Evolutionary conservation across 2,113 vertebrate genomes (phyloP).

Genomic region (Speoplatyrhinus poulsoni): DNA sequence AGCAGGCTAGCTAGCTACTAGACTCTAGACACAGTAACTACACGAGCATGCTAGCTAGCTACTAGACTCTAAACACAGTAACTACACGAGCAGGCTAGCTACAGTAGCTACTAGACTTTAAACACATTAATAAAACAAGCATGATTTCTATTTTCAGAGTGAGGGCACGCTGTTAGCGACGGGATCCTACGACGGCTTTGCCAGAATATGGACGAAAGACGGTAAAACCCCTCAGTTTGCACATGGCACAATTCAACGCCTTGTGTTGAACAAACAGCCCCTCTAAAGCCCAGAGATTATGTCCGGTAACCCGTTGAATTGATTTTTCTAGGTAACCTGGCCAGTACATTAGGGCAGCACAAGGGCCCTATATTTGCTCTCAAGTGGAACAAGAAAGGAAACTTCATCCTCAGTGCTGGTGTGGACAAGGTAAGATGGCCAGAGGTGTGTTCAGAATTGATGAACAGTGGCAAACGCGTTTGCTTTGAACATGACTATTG

Average conservation of each 20-base stretch:
- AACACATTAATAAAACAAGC: not conserved
- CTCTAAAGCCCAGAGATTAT: not conserved
- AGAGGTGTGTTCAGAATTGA: too few relatives aligned
- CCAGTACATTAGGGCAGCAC: constrained; percentile 98
- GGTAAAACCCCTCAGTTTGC: constrained; percentile 73
- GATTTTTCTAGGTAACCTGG: constrained; percentile 89
- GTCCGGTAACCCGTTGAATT: constrained; percentile 20
- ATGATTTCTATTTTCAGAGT: constrained; percentile 79
- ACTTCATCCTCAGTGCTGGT: constrained; percentile 98
- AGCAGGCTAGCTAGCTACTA: too few relatives aligned
- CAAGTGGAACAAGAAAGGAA: constrained; percentile 99
- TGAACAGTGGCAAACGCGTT: not conserved
- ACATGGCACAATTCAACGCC: not conserved
- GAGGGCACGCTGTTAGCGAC: constrained; percentile 98
- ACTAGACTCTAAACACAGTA: too few relatives aligned
- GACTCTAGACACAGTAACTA: too few relatives aligned
- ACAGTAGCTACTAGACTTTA: not conserved
- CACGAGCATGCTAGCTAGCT: too few relatives aligned
- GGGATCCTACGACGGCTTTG: constrained; percentile 98
- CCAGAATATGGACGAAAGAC: constrained; percentile 99
- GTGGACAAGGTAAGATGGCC: constrained; percentile 90
- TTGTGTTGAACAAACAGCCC: not conserved
- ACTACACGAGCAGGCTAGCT: too few relatives aligned
- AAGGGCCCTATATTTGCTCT: constrained; percentile 99
- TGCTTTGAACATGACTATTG: not conserved